Conservation (phyloP, 37 sponge, comb jelly and placozoan species). For the Theonella swinhoei region DNA sequence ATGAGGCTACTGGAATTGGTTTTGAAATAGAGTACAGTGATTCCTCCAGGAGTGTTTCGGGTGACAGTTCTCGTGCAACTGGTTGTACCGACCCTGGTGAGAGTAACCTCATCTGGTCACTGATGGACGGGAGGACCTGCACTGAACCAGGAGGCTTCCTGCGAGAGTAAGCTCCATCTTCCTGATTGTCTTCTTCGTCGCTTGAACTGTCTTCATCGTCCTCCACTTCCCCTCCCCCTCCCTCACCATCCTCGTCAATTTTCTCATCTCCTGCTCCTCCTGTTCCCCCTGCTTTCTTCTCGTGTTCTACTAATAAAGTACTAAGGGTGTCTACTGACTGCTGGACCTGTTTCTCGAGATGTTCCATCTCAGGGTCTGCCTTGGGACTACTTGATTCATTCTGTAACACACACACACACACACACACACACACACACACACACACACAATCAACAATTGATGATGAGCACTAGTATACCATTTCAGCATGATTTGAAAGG, state of each 20-base stretch:
- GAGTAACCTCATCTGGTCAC: slow-evolving; percentile 37
- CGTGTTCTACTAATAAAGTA: neutral
- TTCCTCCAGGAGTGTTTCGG: neutral
- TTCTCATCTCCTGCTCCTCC: too few relatives aligned
- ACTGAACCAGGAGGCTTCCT: neutral
- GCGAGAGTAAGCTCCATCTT: neutral
- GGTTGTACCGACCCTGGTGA: neutral
- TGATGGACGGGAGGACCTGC: neutral
- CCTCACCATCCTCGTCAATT: neutral
- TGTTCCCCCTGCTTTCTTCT: too few relatives aligned
- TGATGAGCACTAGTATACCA: too few relatives aligned
- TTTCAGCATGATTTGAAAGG: too few relatives aligned
- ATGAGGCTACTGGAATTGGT: neutral
- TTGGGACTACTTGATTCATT: neutral
- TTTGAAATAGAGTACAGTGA: neutral
- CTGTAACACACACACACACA: neutral
- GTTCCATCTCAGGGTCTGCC: neutral
- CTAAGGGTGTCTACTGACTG: neutral
- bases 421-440: too few relatives aligned
- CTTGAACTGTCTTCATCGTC: neutral
- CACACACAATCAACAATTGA: too few relatives aligned
- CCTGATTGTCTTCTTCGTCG: neutral
- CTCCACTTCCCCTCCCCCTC: neutral
- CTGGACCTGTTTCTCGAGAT: neutral
- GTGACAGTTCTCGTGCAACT: neutral